These are phyloP conservation scores for Ataeniobius toweri DNA, from an alignment of 2,797 vertebrate genomes.

Conservation along the genomic window DNA sequence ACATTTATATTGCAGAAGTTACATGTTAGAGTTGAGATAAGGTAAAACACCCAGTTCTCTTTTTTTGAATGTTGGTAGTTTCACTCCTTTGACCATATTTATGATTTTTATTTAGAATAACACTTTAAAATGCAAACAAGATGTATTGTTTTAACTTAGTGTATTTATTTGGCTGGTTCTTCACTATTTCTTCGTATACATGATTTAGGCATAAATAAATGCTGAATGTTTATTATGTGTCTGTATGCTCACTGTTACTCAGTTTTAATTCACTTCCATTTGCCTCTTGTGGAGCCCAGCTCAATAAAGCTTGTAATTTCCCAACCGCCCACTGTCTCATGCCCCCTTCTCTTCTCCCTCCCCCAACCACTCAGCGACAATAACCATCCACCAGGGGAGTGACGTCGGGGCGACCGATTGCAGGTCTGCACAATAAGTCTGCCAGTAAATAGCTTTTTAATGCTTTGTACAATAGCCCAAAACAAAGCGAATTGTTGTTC, in stretches of 20 bases:
- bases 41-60: too few species aligned
- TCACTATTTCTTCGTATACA: constrained; percentile 2
- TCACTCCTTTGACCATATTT: not conserved
- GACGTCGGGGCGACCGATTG: constrained; percentile 61
- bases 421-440: constrained; percentile 75
- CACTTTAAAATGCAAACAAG: not conserved
- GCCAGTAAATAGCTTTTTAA: constrained; percentile 85
- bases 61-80: not conserved
- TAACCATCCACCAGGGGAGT: constrained; percentile 76
- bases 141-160: not conserved
- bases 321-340: constrained; percentile 54
- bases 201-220: constrained; percentile 9
- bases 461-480: constrained; percentile 82
- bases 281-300: constrained; percentile 61
- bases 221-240: constrained; percentile 18
- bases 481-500: constrained; percentile 88
- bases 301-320: constrained; percentile 71
- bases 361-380: constrained; percentile 69
- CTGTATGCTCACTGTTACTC: constrained; percentile 35
- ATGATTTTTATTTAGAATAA: not conserved
- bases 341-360: constrained; percentile 33
- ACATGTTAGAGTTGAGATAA: too few species aligned
- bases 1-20: too few species aligned
- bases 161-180: not conserved
- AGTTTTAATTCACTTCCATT: constrained; percentile 47